Evolutionary conservation across 2,888 invertebrate genomes (phyloP).

Genomic region (Nomada ruficornis): DNA sequence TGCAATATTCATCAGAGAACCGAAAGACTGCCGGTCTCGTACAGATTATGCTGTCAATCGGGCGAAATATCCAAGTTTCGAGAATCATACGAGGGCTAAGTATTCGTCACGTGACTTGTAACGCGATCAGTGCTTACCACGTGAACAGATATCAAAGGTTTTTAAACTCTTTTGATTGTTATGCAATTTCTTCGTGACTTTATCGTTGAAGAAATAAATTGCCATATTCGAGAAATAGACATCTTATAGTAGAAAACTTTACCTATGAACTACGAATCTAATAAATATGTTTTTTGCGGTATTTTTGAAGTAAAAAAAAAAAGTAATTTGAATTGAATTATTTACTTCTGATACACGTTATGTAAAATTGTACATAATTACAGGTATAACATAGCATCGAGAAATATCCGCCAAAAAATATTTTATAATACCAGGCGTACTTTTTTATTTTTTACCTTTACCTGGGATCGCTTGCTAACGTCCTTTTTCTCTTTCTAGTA

Average conservation of each 20-base stretch:
- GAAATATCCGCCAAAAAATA: no score
- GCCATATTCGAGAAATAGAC: neutral
- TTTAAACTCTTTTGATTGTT: constrained; percentile 33
- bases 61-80: constrained; percentile 13
- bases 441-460: neutral
- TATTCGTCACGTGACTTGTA: constrained; percentile 46
- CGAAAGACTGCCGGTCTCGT: neutral
- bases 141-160: constrained; percentile 50
- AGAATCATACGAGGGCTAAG: constrained; percentile 44
- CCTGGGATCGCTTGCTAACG: neutral
- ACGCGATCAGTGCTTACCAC: constrained; percentile 38
- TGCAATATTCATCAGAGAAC: constrained; percentile 18
- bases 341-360: no score
- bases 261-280: no score
- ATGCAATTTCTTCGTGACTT: constrained; percentile 26
- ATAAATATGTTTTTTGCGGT: no score
- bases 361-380: neutral
- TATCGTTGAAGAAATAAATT: neutral
- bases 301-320: no score
- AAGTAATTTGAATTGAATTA: no score
- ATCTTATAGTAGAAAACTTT: no score
- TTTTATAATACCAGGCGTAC: no score
- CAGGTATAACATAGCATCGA: neutral
- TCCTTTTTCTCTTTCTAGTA: neutral
- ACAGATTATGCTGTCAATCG: neutral